A percentile compares a stretch with the other conserved stretches of the same genome.
phyloP scores from a whole-genome alignment of 2,888 invertebrate genomes.

The Syrista parreyssii region DNA sequence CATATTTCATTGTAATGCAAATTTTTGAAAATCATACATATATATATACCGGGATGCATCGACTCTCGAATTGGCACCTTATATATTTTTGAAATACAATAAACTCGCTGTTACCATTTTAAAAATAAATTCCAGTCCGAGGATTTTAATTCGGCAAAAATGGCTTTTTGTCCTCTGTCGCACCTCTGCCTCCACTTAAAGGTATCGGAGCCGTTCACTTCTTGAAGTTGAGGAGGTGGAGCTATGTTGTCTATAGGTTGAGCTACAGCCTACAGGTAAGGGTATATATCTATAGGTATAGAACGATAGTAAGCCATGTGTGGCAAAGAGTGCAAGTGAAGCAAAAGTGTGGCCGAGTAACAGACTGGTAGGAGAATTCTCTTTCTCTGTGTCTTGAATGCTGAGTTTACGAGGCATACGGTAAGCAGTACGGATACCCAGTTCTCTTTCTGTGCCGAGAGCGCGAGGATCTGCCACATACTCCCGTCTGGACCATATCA shows the following conservation, averaged over 20 bases:
- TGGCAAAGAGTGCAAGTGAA: slow-evolving; percentile 14
- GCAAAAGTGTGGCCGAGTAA: slow-evolving; percentile 35
- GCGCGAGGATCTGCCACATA: slow-evolving; percentile 54
- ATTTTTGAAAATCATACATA: too few relatives aligned
- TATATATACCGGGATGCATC: too few relatives aligned
- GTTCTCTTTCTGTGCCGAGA: slow-evolving; percentile 62
- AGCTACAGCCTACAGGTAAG: neutral
- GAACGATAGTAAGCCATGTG: neutral
- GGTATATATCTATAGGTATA: neutral
- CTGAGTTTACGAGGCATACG: slow-evolving; percentile 47
- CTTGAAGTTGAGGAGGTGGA: neutral
- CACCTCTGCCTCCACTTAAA: neutral
- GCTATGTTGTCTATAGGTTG: neutral
- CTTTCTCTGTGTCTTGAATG: slow-evolving; percentile 30
- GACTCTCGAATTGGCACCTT: too few relatives aligned
- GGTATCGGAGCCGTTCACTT: neutral
- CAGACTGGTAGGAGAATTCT: slow-evolving; percentile 48
- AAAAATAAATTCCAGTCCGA: neutral
- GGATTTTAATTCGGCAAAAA: neutral
- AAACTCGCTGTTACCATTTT: neutral
- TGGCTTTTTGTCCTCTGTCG: neutral
- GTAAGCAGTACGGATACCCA: slow-evolving; percentile 48
- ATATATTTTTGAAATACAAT: too few relatives aligned
- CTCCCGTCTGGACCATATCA: neutral
- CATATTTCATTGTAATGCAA: neutral